These are phyloP conservation scores for Papilio aristodemus DNA, from an alignment of 1,140 invertebrate genomes.

Conservation along the genomic window DNA sequence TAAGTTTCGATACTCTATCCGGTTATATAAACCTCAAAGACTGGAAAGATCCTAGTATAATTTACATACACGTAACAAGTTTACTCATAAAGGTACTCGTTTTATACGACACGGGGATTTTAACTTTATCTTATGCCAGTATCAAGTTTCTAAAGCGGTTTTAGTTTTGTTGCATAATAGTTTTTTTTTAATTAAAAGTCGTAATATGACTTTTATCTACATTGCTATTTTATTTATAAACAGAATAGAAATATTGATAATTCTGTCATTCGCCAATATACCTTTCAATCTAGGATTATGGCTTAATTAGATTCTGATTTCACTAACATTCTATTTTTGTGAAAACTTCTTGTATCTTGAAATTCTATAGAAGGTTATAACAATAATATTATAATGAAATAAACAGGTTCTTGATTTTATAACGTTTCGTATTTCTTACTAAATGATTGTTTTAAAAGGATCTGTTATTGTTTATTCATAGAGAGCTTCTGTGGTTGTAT, in stretches of 20 bases:
- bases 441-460: neutral
- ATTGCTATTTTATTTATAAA: too few species aligned
- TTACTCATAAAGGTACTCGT: constrained; percentile 17
- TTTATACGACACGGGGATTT: neutral
- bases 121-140: constrained; percentile 12
- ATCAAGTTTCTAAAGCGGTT: neutral
- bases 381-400: neutral
- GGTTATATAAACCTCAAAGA: neutral
- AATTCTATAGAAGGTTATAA: neutral
- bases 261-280: too few species aligned
- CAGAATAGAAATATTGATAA: neutral
- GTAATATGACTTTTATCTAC: too few species aligned
- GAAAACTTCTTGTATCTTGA: neutral
- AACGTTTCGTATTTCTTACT: neutral
- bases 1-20: neutral
- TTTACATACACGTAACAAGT: constrained; percentile 15
- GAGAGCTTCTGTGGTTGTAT: too few species aligned
- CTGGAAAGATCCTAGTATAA: neutral
- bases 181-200: neutral
- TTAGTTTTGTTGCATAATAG: constrained; percentile 10
- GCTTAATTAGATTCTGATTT: too few species aligned
- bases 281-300: too few species aligned
- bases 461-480: neutral
- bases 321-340: too few species aligned
- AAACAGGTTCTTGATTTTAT: neutral